Base-by-base conservation (phyloP, 2,888 invertebrate species). In the Rutpela maculata region DNA sequence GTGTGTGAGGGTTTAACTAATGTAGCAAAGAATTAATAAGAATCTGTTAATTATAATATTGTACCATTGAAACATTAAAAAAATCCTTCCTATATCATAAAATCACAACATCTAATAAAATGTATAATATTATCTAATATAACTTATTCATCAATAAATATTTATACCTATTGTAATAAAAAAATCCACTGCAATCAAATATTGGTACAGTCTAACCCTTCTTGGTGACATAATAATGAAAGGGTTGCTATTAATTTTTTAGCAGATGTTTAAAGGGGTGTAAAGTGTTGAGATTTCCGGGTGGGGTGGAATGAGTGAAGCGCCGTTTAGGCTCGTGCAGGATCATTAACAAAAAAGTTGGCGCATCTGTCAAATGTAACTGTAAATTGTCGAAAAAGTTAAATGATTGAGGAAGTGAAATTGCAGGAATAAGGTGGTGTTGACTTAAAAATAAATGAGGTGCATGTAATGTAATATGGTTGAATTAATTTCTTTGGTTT, bases 161-260 rank as follows among this genome's bases (percentile, higher is more conserved):
- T 43, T 43, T 43, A 15, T 43, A 12, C 15, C 12, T 43, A 15
- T 43, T 2, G 1, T 38, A 38, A 38, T 11, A 15, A 43, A 1
- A 43, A 15, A 9, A 43, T 43, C 15, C 43, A 55, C 12, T 55
- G 22, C 18, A 67, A 67, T 55, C 15, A 67, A 67, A 74, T 59
- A 12, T 22, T 73, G 73, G 57, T 73, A 73, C 59, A 35, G 31
- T 35, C 26, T 50, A 74, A 67, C 74, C 74, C 74, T 74, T 74
- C 60, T 18, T 63, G 69, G 68, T 71, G 57, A 67, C 63, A 57
- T 57, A 57, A 67, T 43, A 17, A 71, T 71, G 19, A 67, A 76
- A 73, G 73, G 76, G 76, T 72, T 63, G 63, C 18, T 59, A n/a
- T 38, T 35, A 22, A 22, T 67, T 74, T 74, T 74, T 74, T 74